These are phyloP conservation scores for Drosophila atroscutellata DNA, from an alignment of 2,888 invertebrate species.

Conservation along the genomic window DNA sequence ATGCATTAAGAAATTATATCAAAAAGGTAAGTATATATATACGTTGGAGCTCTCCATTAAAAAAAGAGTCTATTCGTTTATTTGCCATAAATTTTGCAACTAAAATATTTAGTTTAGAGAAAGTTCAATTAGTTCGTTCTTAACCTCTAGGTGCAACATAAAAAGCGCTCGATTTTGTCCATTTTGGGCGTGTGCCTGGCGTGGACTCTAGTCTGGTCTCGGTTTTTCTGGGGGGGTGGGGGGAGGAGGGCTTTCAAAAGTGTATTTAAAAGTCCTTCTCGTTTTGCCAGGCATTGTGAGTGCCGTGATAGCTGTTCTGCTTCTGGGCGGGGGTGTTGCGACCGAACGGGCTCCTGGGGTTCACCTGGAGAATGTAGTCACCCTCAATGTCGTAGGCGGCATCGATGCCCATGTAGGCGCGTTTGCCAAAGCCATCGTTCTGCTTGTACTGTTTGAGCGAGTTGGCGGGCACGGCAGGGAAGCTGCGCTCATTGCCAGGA, in stretches of 20 bases:
- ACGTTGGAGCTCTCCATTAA: conserved; percentile 24
- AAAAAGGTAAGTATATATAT: neutral
- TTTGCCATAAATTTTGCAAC: conserved; percentile 41
- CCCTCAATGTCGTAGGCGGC: conserved; percentile 78
- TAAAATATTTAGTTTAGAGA: conserved; percentile 20
- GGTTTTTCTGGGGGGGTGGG: neutral
- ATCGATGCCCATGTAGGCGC: conserved; percentile 82
- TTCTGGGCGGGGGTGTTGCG: conserved; percentile 72
- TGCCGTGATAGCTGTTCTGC: conserved; percentile 69
- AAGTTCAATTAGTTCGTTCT: conserved; percentile 35
- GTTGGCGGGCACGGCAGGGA: conserved; percentile 82
- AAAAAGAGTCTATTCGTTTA: conserved; percentile 36
- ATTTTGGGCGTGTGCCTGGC: neutral
- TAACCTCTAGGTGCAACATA: conserved; percentile 28
- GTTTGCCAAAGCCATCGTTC: conserved; percentile 77
- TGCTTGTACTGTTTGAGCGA: conserved; percentile 80
- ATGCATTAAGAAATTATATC: neutral
- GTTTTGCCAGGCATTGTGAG: conserved; percentile 59
- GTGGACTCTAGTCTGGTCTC: conserved; percentile 4
- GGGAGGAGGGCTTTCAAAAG: neutral
- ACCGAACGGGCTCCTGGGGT: conserved; percentile 81
- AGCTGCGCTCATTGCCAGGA: conserved; percentile 83
- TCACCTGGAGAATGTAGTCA: conserved; percentile 82
- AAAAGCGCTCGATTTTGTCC: conserved; percentile 25
- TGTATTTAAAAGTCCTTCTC: conserved; percentile 18